These are phyloP conservation scores for Lagopus leucura DNA, from an alignment of 2,113 vertebrate genomes.

Conservation along the genomic window DNA sequence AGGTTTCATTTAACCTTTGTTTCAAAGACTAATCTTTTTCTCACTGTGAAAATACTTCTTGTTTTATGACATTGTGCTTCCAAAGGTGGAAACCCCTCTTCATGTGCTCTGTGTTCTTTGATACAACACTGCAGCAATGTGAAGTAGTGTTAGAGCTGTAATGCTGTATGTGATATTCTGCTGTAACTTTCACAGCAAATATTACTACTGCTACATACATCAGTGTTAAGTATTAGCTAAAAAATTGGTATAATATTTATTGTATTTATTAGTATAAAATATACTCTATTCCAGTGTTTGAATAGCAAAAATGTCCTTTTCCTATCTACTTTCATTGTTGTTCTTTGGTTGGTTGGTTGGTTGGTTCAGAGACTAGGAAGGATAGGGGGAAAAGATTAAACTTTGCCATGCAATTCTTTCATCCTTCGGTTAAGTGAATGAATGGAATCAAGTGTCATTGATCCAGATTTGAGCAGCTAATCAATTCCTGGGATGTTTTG, in stretches of 20 bases:
- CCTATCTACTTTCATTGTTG: not conserved
- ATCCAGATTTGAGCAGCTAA: not conserved
- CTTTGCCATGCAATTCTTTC: not conserved
- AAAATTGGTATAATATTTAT: not conserved
- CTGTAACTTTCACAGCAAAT: not conserved
- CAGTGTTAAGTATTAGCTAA: not conserved
- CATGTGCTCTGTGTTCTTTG: not conserved
- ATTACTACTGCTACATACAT: not conserved
- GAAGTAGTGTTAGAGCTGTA: not conserved
- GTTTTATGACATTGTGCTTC: not conserved
- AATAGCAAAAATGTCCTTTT: not conserved
- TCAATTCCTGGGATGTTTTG: not conserved
- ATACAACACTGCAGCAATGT: not conserved
- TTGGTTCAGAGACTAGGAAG: not conserved
- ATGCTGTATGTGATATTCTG: accelerated
- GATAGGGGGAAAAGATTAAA: not conserved
- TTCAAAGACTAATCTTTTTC: not conserved
- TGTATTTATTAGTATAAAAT: no score
- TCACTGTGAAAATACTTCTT: not conserved
- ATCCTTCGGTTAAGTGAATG: not conserved
- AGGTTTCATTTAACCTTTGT: not conserved
- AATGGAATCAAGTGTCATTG: not conserved
- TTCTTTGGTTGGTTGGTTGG: no score
- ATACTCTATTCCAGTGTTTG: not conserved
- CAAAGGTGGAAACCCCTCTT: not conserved